Percentiles rank a stretch among this genome's conserved stretches.
These are phyloP conservation scores for Numenius arquata DNA, from an alignment of 2,113 vertebrate genomes.

Conservation along the genomic window DNA sequence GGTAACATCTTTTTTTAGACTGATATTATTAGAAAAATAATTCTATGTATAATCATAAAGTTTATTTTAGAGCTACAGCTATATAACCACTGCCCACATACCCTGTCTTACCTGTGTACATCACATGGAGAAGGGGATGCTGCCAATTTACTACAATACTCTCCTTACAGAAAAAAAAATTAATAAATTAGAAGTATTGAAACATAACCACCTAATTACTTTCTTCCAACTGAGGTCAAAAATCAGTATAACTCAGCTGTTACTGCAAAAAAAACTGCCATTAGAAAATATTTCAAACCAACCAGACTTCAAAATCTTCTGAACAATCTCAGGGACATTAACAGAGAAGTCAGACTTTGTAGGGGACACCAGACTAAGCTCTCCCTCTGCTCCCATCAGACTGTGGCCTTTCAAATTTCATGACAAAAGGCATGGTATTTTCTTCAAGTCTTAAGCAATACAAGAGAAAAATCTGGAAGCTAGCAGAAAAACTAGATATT, in stretches of 20 bases:
- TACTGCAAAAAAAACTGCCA: neutral
- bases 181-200: neutral
- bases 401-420: neutral
- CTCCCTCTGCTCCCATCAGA: neutral
- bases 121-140: neutral
- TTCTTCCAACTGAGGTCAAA: neutral
- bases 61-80: neutral
- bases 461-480: neutral
- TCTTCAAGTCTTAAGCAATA: neutral
- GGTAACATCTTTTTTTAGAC: neutral
- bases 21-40: slow-evolving; percentile 3
- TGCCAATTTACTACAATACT: neutral
- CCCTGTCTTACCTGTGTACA: neutral
- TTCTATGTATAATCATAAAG: neutral
- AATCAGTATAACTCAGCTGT: neutral
- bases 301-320: neutral
- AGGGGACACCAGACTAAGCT: neutral
- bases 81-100: neutral
- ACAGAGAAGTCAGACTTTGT: neutral
- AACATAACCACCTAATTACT: neutral
- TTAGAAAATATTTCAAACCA: neutral
- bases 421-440: neutral
- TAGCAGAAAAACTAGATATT: neutral
- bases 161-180: neutral
- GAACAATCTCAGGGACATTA: neutral